Base-by-base conservation (phyloP, 2,888 invertebrate genomes). In the Petrophora chlorosata region DNA sequence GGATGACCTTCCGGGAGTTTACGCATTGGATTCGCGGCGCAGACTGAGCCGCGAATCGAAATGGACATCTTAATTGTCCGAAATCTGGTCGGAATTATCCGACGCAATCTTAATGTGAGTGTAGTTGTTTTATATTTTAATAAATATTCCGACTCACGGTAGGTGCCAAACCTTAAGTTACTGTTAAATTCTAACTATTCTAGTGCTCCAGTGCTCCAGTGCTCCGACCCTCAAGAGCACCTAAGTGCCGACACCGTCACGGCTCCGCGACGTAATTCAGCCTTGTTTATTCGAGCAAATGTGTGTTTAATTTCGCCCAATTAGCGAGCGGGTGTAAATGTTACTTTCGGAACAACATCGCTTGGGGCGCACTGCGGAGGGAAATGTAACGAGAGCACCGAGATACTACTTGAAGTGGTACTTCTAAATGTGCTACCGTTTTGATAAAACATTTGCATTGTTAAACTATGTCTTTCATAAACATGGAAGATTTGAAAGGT, bases 301-400 rank as follows among this genome's bases (percentile, higher is more conserved):
- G 56, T 51, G 50, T 53, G 60, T 54, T 50, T 59, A 55, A 60
- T 57, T 60, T 57, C 43, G 52, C 58, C 53, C 46, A 60, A 56
- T 62, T 59, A 62, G 50, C 47, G 23, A 44, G 38, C 38, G 45
- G 41, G 40, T 29, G 51, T 34, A 32, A 52, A 43, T 40, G 33
- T 14, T 46, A 41, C 49, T 49, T 43, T 42, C 19, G 13, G 15
- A 12, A 32, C 29, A 47, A 35, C 16, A 35, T 22, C 10, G 35
- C 43, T 28, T 15, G 29, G 29, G 35, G 26, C 35, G 22, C 8
- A 22, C 22, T 22, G 7, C 3, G 8, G 23, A 19, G 23, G 23
- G 23, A 23, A 23, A 23, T 23, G 3, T 23, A 23, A 23, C n/a
- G 23, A 23, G 23, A 8, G 23, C 5, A n/a, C 7, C 7, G 23